Base-by-base conservation (phyloP, 2,113 vertebrate genomes). In the Peromyscus californicus region DNA sequence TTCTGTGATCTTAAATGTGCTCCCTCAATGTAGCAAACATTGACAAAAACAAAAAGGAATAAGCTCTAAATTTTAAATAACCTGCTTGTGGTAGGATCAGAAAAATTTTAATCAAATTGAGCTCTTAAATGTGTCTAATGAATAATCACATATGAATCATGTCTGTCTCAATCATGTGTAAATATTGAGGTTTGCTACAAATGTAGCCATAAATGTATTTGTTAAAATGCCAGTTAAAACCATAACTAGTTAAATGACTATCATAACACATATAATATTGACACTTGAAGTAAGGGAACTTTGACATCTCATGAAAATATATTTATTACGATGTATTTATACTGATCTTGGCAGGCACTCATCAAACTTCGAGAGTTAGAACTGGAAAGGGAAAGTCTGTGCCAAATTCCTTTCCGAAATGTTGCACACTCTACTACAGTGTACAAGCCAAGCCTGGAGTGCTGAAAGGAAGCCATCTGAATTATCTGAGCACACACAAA, bases 401-500 rank as follows among this genome's bases (percentile, higher is more conserved):
- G 97, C 95, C 97, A 98, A 98, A 91, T 97, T 95, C 79, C 31
- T 96, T 96, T 97, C 87, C 92, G 76, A 97, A 97, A 92, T 36
- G 70, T 90, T 94, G 85, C 84, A 94, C 91, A 95, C 79, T 93
- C 93, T 97, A 93, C 97, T 96, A 93, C 2, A 93, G 96, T 93
- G 76, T 92, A 94, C 90, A 90, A 89, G 93, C 92, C 91, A 97
- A 97, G 90, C 95, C 91, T 96, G 70, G 75, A 89, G 69, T 97
- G 86, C 93, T 97, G 97, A 97, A 97, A 97, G 84, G 83, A 97
- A 95, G 84, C 95, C 91, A 97, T 96, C n/a, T 93, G 94, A 97
- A 96, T 97, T 97, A 96, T 96, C 91, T 89, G 54, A 93, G 87
- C 87, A 93, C 76, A 85, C 51, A 33, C 33, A 84, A 39, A 82